Evolutionary conservation across 1,140 invertebrate genomes (phyloP).

Genomic region (Cheumatopsyche charites): DNA sequence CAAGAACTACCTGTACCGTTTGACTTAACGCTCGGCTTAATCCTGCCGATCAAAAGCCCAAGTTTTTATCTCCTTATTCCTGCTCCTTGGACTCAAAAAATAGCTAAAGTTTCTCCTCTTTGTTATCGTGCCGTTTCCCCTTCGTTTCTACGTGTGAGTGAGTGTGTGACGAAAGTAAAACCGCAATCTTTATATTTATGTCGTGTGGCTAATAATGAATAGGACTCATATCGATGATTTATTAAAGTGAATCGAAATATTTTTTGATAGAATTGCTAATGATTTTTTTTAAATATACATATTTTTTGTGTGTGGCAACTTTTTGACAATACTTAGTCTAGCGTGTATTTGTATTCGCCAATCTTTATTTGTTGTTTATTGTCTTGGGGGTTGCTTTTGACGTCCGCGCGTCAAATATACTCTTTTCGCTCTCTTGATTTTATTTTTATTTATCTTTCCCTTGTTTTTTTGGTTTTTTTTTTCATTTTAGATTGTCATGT

Average conservation of each 20-base stretch:
- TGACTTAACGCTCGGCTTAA: slow-evolving; percentile 44
- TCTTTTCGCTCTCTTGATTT: slow-evolving; percentile 27
- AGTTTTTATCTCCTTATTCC: slow-evolving; percentile 44
- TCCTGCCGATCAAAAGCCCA: slow-evolving; percentile 42
- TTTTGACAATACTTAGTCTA: neutral
- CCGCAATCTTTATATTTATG: no score
- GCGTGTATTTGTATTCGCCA: slow-evolving; percentile 20
- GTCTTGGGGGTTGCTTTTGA: slow-evolving; percentile 36
- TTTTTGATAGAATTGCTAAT: no score
- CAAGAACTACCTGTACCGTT: slow-evolving; percentile 38
- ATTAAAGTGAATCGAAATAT: no score
- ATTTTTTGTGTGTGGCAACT: neutral
- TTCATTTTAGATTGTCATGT: slow-evolving; percentile 20
- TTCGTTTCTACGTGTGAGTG: neutral
- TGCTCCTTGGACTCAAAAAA: neutral
- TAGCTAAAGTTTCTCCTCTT: no score
- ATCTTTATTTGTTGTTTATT: slow-evolving; percentile 45
- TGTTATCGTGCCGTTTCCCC: no score
- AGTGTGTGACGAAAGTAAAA: no score
- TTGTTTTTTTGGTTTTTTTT: neutral
- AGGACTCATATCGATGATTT: no score
- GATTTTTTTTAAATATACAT: slow-evolving; percentile 5
- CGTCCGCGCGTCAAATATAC: slow-evolving; percentile 42
- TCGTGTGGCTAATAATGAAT: no score
- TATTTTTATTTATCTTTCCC: slow-evolving; percentile 29